Evolutionary conservation across 2,113 vertebrate species (phyloP).

Genomic region (Mixornis gularis): DNA sequence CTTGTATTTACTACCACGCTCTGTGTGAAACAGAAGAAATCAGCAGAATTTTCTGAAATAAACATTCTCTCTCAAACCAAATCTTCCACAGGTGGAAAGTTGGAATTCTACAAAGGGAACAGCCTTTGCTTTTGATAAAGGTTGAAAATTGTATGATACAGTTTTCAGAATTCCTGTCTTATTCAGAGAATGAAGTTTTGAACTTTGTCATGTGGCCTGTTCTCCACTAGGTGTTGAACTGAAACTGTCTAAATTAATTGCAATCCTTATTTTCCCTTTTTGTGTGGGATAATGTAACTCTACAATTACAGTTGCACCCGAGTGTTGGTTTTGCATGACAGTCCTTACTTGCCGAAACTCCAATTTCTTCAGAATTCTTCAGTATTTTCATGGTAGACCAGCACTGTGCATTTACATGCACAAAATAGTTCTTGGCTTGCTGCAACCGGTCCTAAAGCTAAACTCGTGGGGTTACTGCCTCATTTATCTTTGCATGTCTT

Average conservation of each 20-base stretch:
- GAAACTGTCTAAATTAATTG: neutral
- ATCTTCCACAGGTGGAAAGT: neutral
- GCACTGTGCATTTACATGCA: neutral
- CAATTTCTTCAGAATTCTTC: neutral
- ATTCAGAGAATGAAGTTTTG: neutral
- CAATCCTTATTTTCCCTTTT: neutral
- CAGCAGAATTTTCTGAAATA: neutral
- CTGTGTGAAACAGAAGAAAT: neutral
- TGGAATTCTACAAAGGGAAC: neutral
- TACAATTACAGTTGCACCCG: neutral
- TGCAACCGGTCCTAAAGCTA: neutral
- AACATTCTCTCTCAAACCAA: neutral
- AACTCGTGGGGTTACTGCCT: neutral
- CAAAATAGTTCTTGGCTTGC: neutral
- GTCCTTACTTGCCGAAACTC: neutral
- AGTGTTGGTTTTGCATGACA: neutral
- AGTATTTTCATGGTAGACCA: neutral
- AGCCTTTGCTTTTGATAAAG: neutral
- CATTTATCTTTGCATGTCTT: neutral
- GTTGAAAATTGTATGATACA: neutral
- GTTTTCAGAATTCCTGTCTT: neutral
- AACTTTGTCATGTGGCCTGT: neutral
- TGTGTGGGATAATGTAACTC: neutral
- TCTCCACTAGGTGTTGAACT: conserved; percentile 21
- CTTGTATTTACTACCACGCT: accelerated